Percentiles rank a stretch among this genome's conserved stretches.
Evolutionary conservation across 1,140 invertebrate genomes (phyloP).

Genomic region (Drosophila sucinea): DNA sequence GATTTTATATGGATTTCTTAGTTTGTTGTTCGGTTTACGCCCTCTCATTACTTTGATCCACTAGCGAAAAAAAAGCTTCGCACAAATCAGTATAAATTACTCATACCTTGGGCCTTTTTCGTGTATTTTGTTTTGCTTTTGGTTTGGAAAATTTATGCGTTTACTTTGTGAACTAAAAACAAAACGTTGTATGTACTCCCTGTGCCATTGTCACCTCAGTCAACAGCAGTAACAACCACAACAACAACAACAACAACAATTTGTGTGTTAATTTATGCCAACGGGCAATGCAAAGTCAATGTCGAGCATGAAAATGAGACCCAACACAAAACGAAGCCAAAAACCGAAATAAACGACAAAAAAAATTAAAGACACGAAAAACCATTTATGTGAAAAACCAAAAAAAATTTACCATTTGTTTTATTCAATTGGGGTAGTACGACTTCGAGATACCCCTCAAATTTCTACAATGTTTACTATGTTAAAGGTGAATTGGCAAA

Average conservation of each 20-base stretch:
- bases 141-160: constrained; percentile 20
- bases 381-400: constrained; percentile 15
- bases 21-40: no score
- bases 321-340: constrained; percentile 4
- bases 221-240: constrained; percentile 1
- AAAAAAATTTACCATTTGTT: not conserved
- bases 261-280: constrained; percentile 19
- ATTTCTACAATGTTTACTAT: no score
- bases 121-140: no score
- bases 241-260: constrained; percentile 11
- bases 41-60: no score
- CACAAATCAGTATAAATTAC: constrained; percentile 16
- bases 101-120: not conserved
- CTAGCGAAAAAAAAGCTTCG: not conserved
- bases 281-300: constrained; percentile 23
- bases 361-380: constrained; percentile 24
- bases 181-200: constrained; percentile 2
- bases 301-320: constrained; percentile 22
- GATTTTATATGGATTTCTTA: no score
- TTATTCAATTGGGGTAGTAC: not conserved
- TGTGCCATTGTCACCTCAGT: constrained; percentile 14
- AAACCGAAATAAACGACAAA: constrained; percentile 20
- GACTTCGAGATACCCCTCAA: not conserved
- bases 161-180: constrained; percentile 22
- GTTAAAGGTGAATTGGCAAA: no score